A percentile compares a stretch with the other conserved stretches of the same genome.
Conservation (phyloP, 2,888 invertebrate genomes). For the Bellardia bayeri region DNA sequence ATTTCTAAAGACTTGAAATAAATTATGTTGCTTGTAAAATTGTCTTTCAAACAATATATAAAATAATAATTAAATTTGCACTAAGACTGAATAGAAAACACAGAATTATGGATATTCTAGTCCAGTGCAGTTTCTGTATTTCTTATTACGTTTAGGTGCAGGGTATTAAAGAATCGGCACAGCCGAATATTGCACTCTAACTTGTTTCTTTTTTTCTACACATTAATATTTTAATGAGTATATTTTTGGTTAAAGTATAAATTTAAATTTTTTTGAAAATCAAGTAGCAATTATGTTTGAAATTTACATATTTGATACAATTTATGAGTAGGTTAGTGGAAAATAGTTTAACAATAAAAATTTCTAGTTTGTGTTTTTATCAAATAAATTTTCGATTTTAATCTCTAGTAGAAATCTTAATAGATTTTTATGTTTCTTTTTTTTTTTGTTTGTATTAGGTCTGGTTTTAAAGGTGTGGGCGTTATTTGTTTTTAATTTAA, state of each 20-base stretch:
- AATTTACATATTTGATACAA: slow-evolving; percentile 47
- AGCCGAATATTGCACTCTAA: no score
- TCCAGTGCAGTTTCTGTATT: no score
- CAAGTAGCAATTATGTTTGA: slow-evolving; percentile 53
- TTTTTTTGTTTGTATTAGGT: background rate
- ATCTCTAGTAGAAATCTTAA: background rate
- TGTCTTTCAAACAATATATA: no score
- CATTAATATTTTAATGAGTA: slow-evolving; percentile 32
- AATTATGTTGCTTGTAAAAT: no score
- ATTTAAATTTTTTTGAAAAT: slow-evolving; percentile 15
- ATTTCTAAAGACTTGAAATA: no score
- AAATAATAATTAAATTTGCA: no score
- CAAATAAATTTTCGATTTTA: slow-evolving; percentile 21
- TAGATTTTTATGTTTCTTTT: background rate
- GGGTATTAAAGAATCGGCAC: no score
- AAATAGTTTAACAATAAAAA: slow-evolving; percentile 45
- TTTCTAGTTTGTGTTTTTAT: slow-evolving; percentile 11
- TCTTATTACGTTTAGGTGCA: no score
- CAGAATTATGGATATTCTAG: no score
- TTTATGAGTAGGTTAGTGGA: slow-evolving; percentile 26
- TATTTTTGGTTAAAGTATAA: slow-evolving; percentile 3
- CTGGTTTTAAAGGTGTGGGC: slow-evolving; percentile 6
- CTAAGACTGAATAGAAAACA: no score
- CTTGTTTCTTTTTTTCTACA: background rate
- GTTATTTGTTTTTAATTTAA: background rate